Base-by-base conservation (phyloP, 1,140 invertebrate genomes). In the Melitaea cinxia region DNA sequence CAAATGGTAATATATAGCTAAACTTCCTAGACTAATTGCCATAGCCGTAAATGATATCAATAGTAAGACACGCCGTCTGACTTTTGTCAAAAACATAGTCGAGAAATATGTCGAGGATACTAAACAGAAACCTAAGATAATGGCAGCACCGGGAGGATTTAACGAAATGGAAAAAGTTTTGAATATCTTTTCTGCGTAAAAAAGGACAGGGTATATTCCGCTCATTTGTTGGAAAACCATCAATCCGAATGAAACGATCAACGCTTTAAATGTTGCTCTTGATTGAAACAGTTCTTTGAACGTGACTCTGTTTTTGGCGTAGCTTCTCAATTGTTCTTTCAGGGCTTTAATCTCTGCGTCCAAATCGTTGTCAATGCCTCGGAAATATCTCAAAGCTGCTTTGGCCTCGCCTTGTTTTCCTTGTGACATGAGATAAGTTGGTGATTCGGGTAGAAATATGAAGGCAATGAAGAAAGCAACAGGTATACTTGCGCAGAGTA, bases 171-270 rank as follows among this genome's bases (percentile, higher is more conserved):
- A 88, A 15, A 94, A 92, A 4, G 68, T 81, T 10, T 91, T 74
- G 70, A 97, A 96, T 24, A 97, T 96, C 0, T 88, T 83, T 3
- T 92, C 92, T 0, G 94, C 92, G 70, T 96, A 96, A 75, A 97
- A 96, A 56, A 96, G 94, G 24, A 97, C 93, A 1, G 94, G 94
- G 71, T 96, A 97, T 35, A 97, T 95, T 3, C 96, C 95, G 56
- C 93, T 94, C 21, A 97, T 86, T 76, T 97, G 96, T 77, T 97
- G 96, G 67, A 97, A 95, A 23, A 95, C 90, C 96, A 97, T 97
- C 0, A 97, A 90, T 72, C 88, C 87, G 45, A 93, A 92, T 35
- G 91, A 89, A 14, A 94, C 92, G 4, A 92, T 65, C 1, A 92
- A 70, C 12, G 91, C 91, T 78, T 91, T 93, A 21, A 91, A 77